Evolutionary conservation across 2,797 vertebrate genomes (phyloP).

Genomic region (Hapalemur alaotrensis): DNA sequence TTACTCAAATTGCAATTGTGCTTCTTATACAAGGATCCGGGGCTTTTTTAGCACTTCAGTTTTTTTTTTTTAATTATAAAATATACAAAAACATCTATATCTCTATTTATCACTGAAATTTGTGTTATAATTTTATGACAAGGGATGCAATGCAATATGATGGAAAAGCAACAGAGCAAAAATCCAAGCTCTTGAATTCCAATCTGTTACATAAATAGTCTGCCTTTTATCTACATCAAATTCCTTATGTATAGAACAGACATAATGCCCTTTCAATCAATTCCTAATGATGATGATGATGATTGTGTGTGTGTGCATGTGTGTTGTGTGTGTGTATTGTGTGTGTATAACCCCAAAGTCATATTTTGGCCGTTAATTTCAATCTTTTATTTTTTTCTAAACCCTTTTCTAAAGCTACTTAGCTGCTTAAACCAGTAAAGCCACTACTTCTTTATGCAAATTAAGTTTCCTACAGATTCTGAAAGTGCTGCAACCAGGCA

Average conservation of each 20-base stretch:
- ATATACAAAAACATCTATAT: neutral
- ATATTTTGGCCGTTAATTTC: neutral
- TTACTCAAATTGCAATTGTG: neutral
- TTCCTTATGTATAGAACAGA: neutral
- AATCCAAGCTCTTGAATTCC: neutral
- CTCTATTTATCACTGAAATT: neutral
- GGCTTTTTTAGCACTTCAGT: neutral
- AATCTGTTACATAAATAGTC: neutral
- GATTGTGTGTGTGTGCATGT: too few relatives aligned
- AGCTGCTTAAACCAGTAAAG: neutral
- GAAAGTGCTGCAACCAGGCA: neutral
- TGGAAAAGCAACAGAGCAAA: neutral
- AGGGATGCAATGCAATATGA: neutral
- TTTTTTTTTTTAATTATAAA: neutral
- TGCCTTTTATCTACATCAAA: neutral
- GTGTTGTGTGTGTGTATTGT: too few relatives aligned
- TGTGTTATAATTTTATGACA: constrained; percentile 32
- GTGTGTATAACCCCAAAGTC: neutral
- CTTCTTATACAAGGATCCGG: neutral
- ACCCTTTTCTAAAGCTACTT: neutral
- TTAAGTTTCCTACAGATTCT: neutral
- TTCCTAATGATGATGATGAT: neutral
- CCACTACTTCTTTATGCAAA: neutral
- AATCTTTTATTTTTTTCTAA: neutral
- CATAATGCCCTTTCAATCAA: neutral